phyloP scores from a whole-genome alignment of 2,797 vertebrate genomes.

The Helicolenus hilgendorfi region DNA sequence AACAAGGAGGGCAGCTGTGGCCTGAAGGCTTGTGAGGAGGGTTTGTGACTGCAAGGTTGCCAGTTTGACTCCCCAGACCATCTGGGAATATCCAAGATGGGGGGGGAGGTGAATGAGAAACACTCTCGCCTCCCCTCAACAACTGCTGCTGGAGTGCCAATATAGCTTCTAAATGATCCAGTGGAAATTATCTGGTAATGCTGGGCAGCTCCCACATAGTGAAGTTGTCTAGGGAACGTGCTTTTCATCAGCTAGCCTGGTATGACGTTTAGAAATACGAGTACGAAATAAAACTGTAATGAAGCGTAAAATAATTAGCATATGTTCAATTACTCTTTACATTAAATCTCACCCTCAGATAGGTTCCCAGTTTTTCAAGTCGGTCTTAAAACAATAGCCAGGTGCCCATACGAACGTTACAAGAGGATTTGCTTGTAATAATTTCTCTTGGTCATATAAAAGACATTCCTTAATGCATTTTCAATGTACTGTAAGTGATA shows the following conservation, averaged over 20 bases:
- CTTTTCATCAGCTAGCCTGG: not conserved
- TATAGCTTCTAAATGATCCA: conserved; percentile 28
- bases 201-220: conserved; percentile 22
- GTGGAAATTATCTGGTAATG: conserved; percentile 5
- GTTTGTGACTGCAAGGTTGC: conserved; percentile 71
- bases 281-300: not conserved
- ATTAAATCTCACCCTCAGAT: not conserved
- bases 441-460: not conserved
- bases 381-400: not conserved
- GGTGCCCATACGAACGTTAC: not conserved
- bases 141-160: conserved; percentile 36
- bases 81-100: conserved; percentile 62
- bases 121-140: conserved; percentile 1
- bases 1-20: conserved; percentile 72
- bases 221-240: not conserved
- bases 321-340: not conserved
- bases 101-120: conserved; percentile 50
- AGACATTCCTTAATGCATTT: not conserved
- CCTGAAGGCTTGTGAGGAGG: conserved; percentile 60
- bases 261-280: not conserved
- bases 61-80: conserved; percentile 76
- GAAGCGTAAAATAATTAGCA: not conserved
- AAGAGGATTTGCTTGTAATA: not conserved
- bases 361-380: not conserved
- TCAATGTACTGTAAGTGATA: not conserved